These are phyloP conservation scores for Malurus elegans DNA, from an alignment of 2,113 vertebrate genomes.

Conservation along the genomic window DNA sequence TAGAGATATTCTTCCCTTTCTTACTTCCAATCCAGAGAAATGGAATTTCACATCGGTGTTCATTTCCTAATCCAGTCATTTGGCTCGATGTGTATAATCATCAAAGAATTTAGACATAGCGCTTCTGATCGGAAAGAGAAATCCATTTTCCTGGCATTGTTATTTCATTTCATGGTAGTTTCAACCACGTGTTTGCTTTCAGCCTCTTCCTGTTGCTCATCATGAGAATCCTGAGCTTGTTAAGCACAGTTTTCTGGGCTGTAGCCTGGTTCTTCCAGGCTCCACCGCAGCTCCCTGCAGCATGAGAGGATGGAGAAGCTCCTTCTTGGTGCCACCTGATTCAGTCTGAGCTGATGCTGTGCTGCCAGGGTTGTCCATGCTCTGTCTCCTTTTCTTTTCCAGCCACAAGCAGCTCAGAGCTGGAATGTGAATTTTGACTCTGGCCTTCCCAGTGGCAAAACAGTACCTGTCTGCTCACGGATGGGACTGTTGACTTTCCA, in stretches of 20 bases:
- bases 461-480: not conserved
- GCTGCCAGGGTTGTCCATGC: not conserved
- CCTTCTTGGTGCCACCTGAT: not conserved
- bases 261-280: not conserved
- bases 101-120: conserved; percentile 24
- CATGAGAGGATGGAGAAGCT: not conserved
- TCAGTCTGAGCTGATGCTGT: not conserved
- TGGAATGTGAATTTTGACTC: not conserved
- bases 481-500: not conserved
- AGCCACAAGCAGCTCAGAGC: not conserved
- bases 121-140: not conserved
- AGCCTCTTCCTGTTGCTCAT: not conserved
- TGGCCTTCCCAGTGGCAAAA: not conserved
- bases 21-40: not conserved
- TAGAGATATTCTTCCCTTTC: not conserved
- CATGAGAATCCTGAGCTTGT: not conserved
- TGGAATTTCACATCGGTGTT: not conserved
- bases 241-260: not conserved
- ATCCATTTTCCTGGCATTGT: not conserved
- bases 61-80: not conserved
- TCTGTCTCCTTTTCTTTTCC: not conserved
- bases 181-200: not conserved
- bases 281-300: not conserved
- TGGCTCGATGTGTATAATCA: not conserved
- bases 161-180: conserved; percentile 7